Evolutionary conservation across 2,888 invertebrate species (phyloP), one percentile per base, ranked within the genome.

Genomic region (Chalcis sispes): DNA sequence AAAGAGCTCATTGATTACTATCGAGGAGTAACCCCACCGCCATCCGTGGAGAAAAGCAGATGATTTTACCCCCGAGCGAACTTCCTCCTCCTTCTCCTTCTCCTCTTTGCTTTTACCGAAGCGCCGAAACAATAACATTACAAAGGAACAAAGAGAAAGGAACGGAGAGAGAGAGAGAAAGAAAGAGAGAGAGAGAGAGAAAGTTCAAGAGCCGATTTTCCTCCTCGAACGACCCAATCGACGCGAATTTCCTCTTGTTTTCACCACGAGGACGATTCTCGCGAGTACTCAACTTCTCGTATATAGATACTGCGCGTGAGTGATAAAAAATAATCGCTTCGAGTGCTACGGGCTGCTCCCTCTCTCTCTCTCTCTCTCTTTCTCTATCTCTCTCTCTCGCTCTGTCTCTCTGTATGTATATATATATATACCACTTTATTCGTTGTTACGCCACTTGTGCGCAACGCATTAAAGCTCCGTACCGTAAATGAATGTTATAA

Each of bases 1-100:
- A 36, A 77, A 72, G 54, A 70, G 67, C 66, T 75, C 77, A 67
- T 79, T 77, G 32, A 65, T 52, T 42, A 36, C n/a, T n/a, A n/a
- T n/a, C n/a, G n/a, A n/a, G n/a, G n/a, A n/a, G n/a, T n/a, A n/a
- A n/a, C n/a, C n/a, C n/a, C n/a, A n/a, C 8, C 46, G 48, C 32
- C 18, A 32, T 7, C 23, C 59, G n/a, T 20, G 8, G 50, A 70
- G 59, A 48, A 29, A 40, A 52, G 54, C 36, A 69, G 56, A 29
- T 69, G 56, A 58, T 48, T 69, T 46, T 58, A n/a, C n/a, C 58
- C 32, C 7, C 23, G 29, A 5, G 7, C 46, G 67, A 67, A 56
- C 29, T 42, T 48, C 13, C 15, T 18, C 48, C n/a, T 27, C 52
- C 20, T 18, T 2, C 29, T 62, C 54, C 7, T n/a, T 7, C 3